A percentile compares a stretch with the other conserved stretches of the same genome.
These are phyloP conservation scores for Pelvicachromis taeniatus DNA, from an alignment of 2,113 vertebrate species.

Conservation along the genomic window DNA sequence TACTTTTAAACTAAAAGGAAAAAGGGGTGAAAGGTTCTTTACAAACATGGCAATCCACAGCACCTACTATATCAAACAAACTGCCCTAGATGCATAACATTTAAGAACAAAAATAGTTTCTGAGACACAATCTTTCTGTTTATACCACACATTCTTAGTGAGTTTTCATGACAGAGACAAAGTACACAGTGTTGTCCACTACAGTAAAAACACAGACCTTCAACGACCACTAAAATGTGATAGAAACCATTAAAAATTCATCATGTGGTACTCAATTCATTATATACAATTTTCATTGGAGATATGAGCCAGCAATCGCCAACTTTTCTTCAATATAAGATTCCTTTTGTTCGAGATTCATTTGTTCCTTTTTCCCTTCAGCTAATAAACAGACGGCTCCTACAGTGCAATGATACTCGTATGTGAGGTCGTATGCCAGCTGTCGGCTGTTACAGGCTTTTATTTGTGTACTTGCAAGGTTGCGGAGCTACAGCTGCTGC, in stretches of 20 bases:
- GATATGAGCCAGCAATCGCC: conserved; percentile 46
- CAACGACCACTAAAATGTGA: conserved; percentile 65
- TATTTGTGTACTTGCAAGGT: conserved; percentile 21
- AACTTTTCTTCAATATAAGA: conserved; percentile 33
- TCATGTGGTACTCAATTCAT: conserved; percentile 37
- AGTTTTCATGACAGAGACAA: conserved; percentile 59
- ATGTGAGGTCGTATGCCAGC: conserved; percentile 33
- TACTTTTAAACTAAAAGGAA: conserved; percentile 29
- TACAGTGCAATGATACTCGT: conserved; percentile 49
- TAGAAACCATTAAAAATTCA: conserved; percentile 47
- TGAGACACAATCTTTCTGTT: conserved; percentile 50
- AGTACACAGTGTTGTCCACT: conserved; percentile 66
- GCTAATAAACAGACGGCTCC: conserved; percentile 31
- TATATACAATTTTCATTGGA: conserved; percentile 65
- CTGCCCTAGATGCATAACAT: conserved; percentile 46
- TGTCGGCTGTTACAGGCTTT: conserved; percentile 29
- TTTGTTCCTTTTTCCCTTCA: conserved; percentile 37
- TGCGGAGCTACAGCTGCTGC: conserved; percentile 40
- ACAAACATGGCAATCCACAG: conserved; percentile 50
- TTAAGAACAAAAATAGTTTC: conserved; percentile 46
- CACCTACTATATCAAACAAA: conserved; percentile 48
- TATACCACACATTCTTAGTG: conserved; percentile 61
- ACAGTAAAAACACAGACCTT: conserved; percentile 67
- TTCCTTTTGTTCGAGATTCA: conserved; percentile 42
- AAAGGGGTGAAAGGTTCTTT: neutral